phyloP scores from a whole-genome alignment of 1,140 invertebrate species.

The Papilio helenus region DNA sequence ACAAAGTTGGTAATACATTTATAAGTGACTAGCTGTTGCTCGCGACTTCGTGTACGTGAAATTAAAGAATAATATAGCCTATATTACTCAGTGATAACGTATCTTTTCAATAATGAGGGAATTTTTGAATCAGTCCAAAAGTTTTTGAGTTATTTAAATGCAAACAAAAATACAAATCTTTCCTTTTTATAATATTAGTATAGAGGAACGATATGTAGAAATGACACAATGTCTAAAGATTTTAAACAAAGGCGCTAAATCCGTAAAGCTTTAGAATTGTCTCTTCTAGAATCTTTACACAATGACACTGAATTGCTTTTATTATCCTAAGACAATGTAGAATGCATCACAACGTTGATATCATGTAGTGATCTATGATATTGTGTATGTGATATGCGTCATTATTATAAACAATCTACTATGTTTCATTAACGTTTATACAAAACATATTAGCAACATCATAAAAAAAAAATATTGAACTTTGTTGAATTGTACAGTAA shows the following conservation, averaged over 20 bases:
- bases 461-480: neutral
- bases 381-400: neutral
- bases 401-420: neutral
- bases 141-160: too few species aligned
- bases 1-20: neutral
- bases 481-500: neutral
- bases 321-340: conserved; percentile 2
- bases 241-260: neutral
- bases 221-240: neutral
- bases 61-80: too few species aligned
- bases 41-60: too few species aligned
- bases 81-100: too few species aligned
- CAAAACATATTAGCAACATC: neutral
- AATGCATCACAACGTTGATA: neutral
- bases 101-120: too few species aligned
- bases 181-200: too few species aligned
- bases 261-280: neutral
- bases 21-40: too few species aligned
- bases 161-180: too few species aligned
- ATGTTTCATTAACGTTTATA: neutral
- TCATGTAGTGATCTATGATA: neutral
- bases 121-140: too few species aligned
- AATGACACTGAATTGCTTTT: neutral
- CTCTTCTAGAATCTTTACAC: neutral
- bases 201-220: neutral